phyloP scores from a whole-genome alignment of 1,140 invertebrate species.

The Hycleus phaleratus region DNA sequence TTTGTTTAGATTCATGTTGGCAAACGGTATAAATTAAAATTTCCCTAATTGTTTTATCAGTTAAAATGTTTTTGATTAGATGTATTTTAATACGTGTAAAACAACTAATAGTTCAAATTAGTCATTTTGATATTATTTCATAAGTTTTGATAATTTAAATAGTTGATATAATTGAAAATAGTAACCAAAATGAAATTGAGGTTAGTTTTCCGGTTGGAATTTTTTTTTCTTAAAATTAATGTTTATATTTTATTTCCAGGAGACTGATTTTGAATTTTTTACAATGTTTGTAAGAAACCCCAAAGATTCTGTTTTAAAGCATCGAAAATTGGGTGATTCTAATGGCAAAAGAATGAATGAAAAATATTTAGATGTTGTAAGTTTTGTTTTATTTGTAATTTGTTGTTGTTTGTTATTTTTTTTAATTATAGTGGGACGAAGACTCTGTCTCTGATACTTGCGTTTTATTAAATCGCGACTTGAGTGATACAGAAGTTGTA shows the following conservation, averaged over 20 bases:
- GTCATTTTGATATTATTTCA: not conserved
- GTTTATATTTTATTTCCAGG: conserved; percentile 1
- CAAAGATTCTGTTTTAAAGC: not conserved
- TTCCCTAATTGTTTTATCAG: not conserved
- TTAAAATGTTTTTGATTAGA: conserved; percentile 11
- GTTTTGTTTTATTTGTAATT: not conserved
- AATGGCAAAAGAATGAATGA: conserved; percentile 7
- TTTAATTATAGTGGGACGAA: conserved; percentile 9
- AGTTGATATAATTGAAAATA: conserved; percentile 2
- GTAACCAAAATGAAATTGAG: conserved; percentile 1
- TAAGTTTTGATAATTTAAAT: not conserved
- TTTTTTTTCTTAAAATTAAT: not conserved
- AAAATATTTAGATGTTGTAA: conserved; percentile 2
- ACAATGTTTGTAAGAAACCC: not conserved
- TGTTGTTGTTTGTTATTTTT: not conserved
- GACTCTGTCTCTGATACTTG: conserved; percentile 19
- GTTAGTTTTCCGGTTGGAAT: conserved; percentile 4
- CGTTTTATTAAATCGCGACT: conserved; percentile 13
- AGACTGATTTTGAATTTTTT: not conserved
- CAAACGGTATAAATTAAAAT: too few species aligned
- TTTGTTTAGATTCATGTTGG: too few species aligned
- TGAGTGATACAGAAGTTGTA: conserved; percentile 1
- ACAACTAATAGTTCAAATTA: not conserved
- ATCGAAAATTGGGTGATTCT: not conserved
- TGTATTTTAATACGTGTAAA: conserved; percentile 13